phyloP scores from a whole-genome alignment of 2,113 vertebrate genomes.

The Catagonus wagneri region DNA sequence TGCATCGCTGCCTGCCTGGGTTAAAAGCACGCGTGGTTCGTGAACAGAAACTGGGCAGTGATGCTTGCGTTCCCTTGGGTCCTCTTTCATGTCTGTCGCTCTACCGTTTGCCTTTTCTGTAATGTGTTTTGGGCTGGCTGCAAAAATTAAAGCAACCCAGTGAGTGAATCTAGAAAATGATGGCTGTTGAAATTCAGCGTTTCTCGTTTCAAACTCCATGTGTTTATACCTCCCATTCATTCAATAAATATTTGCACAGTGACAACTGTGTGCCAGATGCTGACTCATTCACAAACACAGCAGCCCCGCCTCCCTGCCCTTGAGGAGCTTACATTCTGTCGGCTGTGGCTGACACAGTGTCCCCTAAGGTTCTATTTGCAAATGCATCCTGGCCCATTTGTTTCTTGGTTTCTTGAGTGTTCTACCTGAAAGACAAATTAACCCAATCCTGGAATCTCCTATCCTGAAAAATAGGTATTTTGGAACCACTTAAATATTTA shows the following conservation, averaged over 20 bases:
- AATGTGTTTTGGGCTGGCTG: not conserved
- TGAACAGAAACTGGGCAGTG: not conserved
- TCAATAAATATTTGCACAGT: not conserved
- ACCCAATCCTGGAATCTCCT: conserved; percentile 21
- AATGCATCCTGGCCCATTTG: not conserved
- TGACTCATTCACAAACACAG: not conserved
- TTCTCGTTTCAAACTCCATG: not conserved
- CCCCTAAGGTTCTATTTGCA: not conserved
- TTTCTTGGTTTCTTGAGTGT: not conserved
- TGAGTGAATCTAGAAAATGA: conserved; percentile 6
- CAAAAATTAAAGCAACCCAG: conserved; percentile 33
- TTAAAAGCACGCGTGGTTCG: not conserved
- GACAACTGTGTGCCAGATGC: not conserved
- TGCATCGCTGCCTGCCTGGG: not conserved
- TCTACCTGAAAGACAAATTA: not conserved
- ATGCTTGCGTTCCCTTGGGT: not conserved
- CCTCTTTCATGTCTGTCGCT: not conserved
- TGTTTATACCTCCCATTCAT: not conserved
- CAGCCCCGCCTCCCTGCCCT: not conserved
- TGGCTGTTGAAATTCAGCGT: not conserved
- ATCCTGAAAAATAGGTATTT: not conserved
- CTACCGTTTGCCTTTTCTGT: conserved; percentile 2
- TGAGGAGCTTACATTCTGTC: not conserved
- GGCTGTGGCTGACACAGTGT: not conserved
- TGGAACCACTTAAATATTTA: not conserved